Percentiles rank a stretch among this genome's conserved stretches.
Evolutionary conservation across 1,140 invertebrate genomes (phyloP).

Genomic region (Neodiprion lecontei): DNA sequence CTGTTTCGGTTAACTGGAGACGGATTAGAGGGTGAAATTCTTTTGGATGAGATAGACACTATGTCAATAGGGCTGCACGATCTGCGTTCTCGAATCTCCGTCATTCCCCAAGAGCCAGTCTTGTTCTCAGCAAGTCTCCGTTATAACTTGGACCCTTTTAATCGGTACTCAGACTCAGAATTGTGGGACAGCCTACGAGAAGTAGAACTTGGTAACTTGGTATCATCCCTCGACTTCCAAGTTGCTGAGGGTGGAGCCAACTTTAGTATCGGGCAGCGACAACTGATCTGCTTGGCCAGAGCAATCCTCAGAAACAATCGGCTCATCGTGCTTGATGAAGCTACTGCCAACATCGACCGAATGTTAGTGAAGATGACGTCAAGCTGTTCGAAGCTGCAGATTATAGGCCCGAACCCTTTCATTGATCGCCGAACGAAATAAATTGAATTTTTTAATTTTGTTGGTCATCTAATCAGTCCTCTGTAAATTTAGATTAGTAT

Average conservation of each 20-base stretch:
- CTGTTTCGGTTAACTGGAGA: constrained; percentile 71
- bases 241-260: constrained; percentile 79
- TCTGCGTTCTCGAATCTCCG: constrained; percentile 78
- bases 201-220: constrained; percentile 66
- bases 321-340: constrained; percentile 74
- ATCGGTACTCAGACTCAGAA: constrained; percentile 67
- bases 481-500: no score
- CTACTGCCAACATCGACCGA: constrained; percentile 77
- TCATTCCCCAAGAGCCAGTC: constrained; percentile 86
- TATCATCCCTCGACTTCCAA: constrained; percentile 66
- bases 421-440: no score
- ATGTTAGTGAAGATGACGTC: constrained; percentile 67
- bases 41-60: constrained; percentile 75
- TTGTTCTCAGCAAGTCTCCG: constrained; percentile 80
- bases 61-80: constrained; percentile 70
- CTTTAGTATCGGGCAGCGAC: constrained; percentile 85
- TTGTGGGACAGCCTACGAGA: constrained; percentile 63
- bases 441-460: no score
- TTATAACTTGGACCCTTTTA: constrained; percentile 88
- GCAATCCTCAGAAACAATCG: constrained; percentile 80
- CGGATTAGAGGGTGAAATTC: constrained; percentile 55
- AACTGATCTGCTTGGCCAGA: constrained; percentile 83
- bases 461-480: no score
- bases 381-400: constrained; percentile 35
- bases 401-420: neutral